Base-by-base conservation (phyloP, 2,113 vertebrate genomes). In the Chaetops frenatus region DNA sequence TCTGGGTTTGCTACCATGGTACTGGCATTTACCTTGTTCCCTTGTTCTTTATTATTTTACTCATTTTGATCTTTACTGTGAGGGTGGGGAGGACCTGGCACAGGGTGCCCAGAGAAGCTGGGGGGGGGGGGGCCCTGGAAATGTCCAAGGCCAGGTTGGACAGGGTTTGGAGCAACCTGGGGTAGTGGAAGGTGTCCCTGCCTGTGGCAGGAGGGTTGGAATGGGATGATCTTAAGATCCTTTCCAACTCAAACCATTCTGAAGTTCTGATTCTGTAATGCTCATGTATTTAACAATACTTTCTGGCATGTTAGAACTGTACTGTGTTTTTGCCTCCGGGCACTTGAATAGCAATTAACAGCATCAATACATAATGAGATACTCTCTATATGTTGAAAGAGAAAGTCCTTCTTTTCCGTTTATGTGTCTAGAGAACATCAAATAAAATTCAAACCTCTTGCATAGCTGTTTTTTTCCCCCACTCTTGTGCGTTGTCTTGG, bases 261-360 rank as follows among this genome's bases (percentile, higher is more conserved):
- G 62, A n/a, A 53, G 10, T 54, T 62, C 17, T 42, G 36, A 36
- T 73, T 91, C 40, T 60, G 0, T 33, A 44, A 31, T 31, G 53
- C 15, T 51, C 18, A 62, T 83, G 24, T 70, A n/a, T 86, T 86
- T 86, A 64, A 94, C 54, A 62, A 38, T 79, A 53, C 67, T 84
- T 92, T 74, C 24, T 60, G 57, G 53, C 57, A 94, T n/a, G 16
- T 92, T 91, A 83, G 67, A 85, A 71, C 36, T 71, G 17, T 62
- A 3, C 64, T 36, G 62, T 9, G 28, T 66, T 81, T 97, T 95
- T 95, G 81, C 88, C 76, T 93, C 67, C 50, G 70, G 85, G 72
- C 51, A 24, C 79, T 81, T 77, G 87, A 90, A 88, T 86, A 90
- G 31, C 71, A 92, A 90, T 93, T 96, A 90, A 83, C 47, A 35